These are phyloP conservation scores for Antechinus flavipes DNA, from an alignment of 2,113 vertebrate species.

Conservation along the genomic window DNA sequence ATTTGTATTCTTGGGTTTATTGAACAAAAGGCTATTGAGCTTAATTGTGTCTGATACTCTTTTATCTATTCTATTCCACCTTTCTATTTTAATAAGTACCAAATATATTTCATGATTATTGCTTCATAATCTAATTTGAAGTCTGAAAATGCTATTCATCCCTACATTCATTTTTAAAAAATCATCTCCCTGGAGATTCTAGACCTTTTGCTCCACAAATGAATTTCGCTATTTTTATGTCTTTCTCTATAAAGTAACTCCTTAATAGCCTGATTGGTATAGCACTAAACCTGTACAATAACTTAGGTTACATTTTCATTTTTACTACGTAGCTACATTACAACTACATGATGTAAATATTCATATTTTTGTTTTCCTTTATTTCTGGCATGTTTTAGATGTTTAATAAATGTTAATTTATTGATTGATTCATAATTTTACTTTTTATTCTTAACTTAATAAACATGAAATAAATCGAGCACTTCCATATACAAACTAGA, in stretches of 20 bases:
- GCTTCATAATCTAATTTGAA: not conserved
- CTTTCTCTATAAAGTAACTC: not conserved
- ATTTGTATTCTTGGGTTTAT: not conserved
- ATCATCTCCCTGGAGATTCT: not conserved
- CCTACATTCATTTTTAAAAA: not conserved
- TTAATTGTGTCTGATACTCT: not conserved
- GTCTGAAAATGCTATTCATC: not conserved
- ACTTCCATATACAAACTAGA: too few species aligned
- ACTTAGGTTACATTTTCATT: not conserved
- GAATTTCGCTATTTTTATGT: not conserved
- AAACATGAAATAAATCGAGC: too few species aligned
- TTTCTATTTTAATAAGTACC: not conserved
- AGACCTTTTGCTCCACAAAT: not conserved
- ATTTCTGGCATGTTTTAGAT: too few species aligned
- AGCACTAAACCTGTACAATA: not conserved
- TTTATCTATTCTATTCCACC: not conserved
- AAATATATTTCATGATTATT: not conserved
- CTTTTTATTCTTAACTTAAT: too few species aligned
- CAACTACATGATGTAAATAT: not conserved
- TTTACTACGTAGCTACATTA: not conserved
- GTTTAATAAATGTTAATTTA: too few species aligned
- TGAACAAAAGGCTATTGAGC: not conserved
- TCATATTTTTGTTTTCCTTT: too few species aligned
- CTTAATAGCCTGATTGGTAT: not conserved
- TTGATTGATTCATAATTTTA: too few species aligned